phyloP scores from a whole-genome alignment of 2,113 vertebrate species.

The rabbit (Oryctolagus cuniculus) region mOryCun1.1 NC_091447.1:4316001-4316500 shows the following conservation, averaged over 20 bases:
- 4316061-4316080: not conserved
- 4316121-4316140: not conserved
- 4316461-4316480: not conserved
- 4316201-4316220: not conserved
- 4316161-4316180: not conserved
- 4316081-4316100: not conserved
- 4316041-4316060: not conserved
- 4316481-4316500: not conserved
- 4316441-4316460: not conserved
- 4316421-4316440: too few species aligned
- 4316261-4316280: not conserved
- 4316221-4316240: not conserved
- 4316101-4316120: not conserved
- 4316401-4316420: not conserved
- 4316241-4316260: not conserved
- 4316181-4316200: not conserved
- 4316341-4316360: not conserved
- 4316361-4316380: not conserved
- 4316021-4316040: not conserved
- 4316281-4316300: not conserved
- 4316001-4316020: not conserved
- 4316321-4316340: not conserved
- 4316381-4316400: not conserved
- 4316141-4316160: too few species aligned
- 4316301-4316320: not conserved